phyloP scores from a whole-genome alignment of 92 coral and sea anemone species.

The Scolanthus callimorphus region DNA sequence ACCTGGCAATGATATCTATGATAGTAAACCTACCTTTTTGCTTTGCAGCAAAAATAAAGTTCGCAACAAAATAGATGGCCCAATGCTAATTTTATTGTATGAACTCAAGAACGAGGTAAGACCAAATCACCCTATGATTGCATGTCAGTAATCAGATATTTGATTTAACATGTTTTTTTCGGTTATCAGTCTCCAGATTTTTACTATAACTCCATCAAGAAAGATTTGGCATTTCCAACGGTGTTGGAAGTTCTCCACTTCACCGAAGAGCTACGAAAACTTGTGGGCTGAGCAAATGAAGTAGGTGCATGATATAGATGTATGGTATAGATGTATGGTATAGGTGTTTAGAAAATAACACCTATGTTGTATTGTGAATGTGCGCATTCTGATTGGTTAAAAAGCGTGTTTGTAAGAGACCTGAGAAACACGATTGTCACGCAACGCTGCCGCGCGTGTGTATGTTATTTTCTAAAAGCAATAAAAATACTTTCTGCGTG shows the following conservation, averaged over 20 bases:
- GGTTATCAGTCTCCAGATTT: conserved; percentile 47
- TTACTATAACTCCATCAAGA: conserved; percentile 46
- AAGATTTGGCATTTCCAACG: conserved; percentile 41
- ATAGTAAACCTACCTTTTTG: too few relatives aligned
- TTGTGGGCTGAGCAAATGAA: conserved; percentile 21
- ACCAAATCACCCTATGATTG: neutral
- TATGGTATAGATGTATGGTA: neutral
- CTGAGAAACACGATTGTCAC: too few relatives aligned
- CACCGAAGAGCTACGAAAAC: conserved; percentile 41
- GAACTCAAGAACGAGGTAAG: conserved; percentile 55
- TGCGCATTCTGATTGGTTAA: too few relatives aligned
- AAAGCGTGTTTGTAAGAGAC: too few relatives aligned
- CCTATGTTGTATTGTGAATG: too few relatives aligned
- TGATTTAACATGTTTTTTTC: neutral
- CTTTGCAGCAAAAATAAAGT: too few relatives aligned
- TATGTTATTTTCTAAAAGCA: too few relatives aligned
- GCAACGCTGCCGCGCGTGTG: too few relatives aligned
- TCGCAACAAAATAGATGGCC: conserved; percentile 52
- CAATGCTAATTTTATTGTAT: conserved; percentile 45
- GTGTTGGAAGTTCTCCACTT: conserved; percentile 40
- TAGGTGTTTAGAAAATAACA: neutral
- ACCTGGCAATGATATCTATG: too few relatives aligned
- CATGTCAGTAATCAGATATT: neutral
- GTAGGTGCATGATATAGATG: neutral
- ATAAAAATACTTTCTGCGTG: too few relatives aligned